phyloP scores from a whole-genome alignment of 2,113 vertebrate species.

The Sceloporus tristichus region DNA sequence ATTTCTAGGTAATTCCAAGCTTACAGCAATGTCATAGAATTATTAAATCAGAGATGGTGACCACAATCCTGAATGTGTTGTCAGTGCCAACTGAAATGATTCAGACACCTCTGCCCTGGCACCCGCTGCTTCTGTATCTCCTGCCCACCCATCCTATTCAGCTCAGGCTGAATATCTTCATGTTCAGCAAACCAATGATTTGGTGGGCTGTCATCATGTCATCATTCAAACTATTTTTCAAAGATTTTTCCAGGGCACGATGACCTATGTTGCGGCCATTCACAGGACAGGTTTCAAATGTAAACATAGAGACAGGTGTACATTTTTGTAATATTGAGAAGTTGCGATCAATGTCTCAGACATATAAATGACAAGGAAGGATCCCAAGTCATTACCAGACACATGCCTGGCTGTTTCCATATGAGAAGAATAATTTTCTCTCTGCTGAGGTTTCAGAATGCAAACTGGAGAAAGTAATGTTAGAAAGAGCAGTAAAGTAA shows the following conservation, averaged over 20 bases:
- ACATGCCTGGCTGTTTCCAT: neutral
- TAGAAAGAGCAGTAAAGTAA: neutral
- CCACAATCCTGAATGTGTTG: neutral
- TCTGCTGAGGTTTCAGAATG: neutral
- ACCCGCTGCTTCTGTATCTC: neutral
- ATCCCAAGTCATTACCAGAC: neutral
- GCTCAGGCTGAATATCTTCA: neutral
- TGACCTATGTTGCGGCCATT: neutral
- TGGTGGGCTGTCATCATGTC: neutral
- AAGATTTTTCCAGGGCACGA: neutral
- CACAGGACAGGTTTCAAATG: constrained; percentile 1
- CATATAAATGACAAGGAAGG: neutral
- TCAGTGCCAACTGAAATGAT: neutral
- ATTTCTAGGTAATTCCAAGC: neutral
- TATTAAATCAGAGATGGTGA: neutral
- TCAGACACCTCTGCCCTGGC: neutral
- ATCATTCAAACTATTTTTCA: constrained; percentile 1
- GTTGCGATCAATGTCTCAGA: neutral
- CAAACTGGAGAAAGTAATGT: neutral
- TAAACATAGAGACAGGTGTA: neutral
- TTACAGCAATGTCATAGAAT: neutral
- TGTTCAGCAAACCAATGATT: constrained; percentile 1
- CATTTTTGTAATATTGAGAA: neutral
- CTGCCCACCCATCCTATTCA: neutral
- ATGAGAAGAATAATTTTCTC: neutral